A percentile compares a stretch with the other conserved stretches of the same genome.
These are phyloP conservation scores for Lagopus muta DNA, from an alignment of 2,113 vertebrate species.

Conservation along the genomic window DNA sequence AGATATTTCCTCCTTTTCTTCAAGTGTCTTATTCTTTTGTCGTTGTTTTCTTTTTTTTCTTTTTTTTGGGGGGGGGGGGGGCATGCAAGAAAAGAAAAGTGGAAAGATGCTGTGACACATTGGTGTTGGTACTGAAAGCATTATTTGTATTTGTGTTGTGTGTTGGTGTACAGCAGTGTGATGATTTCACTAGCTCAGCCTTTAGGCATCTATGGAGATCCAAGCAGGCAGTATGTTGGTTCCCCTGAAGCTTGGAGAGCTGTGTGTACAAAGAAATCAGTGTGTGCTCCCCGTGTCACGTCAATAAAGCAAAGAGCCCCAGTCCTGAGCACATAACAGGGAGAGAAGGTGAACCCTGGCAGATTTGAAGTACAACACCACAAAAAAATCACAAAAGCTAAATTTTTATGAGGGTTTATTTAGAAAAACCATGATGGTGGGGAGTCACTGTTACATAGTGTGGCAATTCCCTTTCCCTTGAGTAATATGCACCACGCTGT, in stretches of 20 bases:
- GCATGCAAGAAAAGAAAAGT: background rate
- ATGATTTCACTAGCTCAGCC: background rate
- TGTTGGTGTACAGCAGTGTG: background rate
- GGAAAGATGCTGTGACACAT: background rate
- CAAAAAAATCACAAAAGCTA: background rate
- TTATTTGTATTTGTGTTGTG: background rate
- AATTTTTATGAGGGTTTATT: constrained; percentile 64
- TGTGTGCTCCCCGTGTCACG: background rate
- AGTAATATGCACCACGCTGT: constrained; percentile 34
- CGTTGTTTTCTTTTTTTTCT: background rate
- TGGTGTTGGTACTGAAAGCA: background rate
- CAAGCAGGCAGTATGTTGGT: background rate
- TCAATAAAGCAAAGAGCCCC: no score
- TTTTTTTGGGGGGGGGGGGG: background rate
- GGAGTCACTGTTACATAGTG: constrained; percentile 32
- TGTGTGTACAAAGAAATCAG: background rate
- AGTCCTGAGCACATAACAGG: no score
- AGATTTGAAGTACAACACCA: background rate
- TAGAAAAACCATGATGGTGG: constrained; percentile 57
- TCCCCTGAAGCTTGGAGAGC: background rate
- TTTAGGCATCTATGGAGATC: background rate
- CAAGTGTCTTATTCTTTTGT: background rate
- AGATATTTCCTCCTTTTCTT: background rate
- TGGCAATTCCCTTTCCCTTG: constrained; percentile 34
- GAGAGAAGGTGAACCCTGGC: no score